A percentile compares a stretch with the other conserved stretches of the same genome.
These are phyloP conservation scores for Odontesthes bonariensis DNA, from an alignment of 2,113 vertebrate species.

Conservation along the genomic window DNA sequence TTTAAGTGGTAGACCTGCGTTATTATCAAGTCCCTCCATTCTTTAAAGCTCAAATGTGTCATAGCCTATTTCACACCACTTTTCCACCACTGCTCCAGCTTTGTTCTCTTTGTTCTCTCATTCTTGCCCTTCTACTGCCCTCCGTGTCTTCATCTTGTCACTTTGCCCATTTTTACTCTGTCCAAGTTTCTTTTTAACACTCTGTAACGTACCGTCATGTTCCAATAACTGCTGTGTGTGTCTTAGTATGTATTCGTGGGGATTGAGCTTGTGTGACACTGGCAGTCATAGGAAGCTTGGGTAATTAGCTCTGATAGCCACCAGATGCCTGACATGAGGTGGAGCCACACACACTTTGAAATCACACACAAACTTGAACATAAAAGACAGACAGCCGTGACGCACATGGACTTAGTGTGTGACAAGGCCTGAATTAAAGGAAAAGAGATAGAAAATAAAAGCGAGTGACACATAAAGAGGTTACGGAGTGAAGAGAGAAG, in stretches of 20 bases:
- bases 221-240: conserved; percentile 43
- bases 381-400: conserved; percentile 18
- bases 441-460: not conserved
- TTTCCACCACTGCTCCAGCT: conserved; percentile 26
- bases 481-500: not conserved
- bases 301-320: conserved; percentile 80
- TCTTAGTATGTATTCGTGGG: conserved; percentile 28
- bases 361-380: conserved; percentile 20
- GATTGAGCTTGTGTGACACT: conserved; percentile 50
- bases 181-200: conserved; percentile 22
- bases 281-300: conserved; percentile 69
- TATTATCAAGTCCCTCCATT: conserved; percentile 47
- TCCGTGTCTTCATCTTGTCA: conserved; percentile 22
- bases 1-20: conserved; percentile 40
- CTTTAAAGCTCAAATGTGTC: conserved; percentile 43
- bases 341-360: conserved; percentile 17
- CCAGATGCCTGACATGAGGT: conserved; percentile 71
- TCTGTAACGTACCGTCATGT: conserved; percentile 39
- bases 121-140: not conserved
- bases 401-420: conserved; percentile 8
- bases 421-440: conserved; percentile 12
- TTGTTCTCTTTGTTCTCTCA: not conserved
- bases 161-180: not conserved
- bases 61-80: conserved; percentile 55
- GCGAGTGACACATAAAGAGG: conserved; percentile 5